These are phyloP conservation scores for human (Homo sapiens) DNA, from an alignment of 2,113 vertebrate species.

Conservation along the genomic window GRCh38 chr1:61382001-61382500, in stretches of 20 bases:
- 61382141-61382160: background rate
- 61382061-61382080: background rate
- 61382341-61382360: background rate
- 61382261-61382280: background rate
- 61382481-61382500: background rate
- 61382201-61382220: constrained; percentile 42
- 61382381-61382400: constrained; percentile 39
- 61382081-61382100: background rate
- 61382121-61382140: background rate
- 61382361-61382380: constrained; percentile 42
- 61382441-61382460: background rate
- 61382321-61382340: constrained; percentile 5
- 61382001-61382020: background rate
- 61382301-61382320: constrained; percentile 27
- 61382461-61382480: background rate
- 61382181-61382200: constrained; percentile 49
- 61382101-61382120: background rate
- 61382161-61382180: constrained; percentile 40
- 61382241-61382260: background rate
- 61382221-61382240: background rate
- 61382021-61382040: background rate
- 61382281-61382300: background rate
- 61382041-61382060: background rate
- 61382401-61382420: background rate
- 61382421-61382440: constrained; percentile 32